These are phyloP conservation scores for Arvicanthis niloticus DNA, from an alignment of 2,113 vertebrate genomes.

Conservation along the genomic window DNA sequence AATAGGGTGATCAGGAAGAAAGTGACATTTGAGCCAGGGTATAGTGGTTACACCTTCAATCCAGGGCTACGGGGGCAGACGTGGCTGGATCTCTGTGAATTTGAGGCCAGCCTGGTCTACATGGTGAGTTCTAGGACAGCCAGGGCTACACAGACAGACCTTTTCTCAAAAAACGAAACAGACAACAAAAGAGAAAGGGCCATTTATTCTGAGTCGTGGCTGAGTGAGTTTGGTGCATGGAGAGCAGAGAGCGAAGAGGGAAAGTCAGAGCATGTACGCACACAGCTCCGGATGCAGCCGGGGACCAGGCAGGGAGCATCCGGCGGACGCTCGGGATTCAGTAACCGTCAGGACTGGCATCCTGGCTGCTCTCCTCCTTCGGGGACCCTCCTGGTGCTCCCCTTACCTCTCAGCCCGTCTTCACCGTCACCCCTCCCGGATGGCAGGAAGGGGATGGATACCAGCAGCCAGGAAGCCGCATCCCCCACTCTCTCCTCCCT, in stretches of 20 bases:
- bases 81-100: too few relatives aligned
- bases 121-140: not conserved
- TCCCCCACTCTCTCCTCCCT: not conserved
- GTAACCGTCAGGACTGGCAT: not conserved
- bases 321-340: not conserved
- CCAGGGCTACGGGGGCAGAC: not conserved
- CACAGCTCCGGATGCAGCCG: not conserved
- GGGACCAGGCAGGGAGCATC: not conserved
- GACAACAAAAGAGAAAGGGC: not conserved
- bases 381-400: not conserved
- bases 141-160: not conserved
- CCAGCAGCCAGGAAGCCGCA: constrained; percentile 35
- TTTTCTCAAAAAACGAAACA: not conserved
- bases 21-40: not conserved
- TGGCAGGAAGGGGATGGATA: not conserved
- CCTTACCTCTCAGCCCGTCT: not conserved
- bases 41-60: not conserved
- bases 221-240: not conserved
- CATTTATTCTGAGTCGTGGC: not conserved
- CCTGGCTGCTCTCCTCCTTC: not conserved
- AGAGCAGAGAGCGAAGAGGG: not conserved
- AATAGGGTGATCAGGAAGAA: not conserved
- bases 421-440: not conserved
- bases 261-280: not conserved
- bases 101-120: not conserved